A percentile compares a stretch with the other conserved stretches of the same genome.
phyloP scores from a whole-genome alignment of 1,140 invertebrate genomes.

The Aphidius ervi region DNA sequence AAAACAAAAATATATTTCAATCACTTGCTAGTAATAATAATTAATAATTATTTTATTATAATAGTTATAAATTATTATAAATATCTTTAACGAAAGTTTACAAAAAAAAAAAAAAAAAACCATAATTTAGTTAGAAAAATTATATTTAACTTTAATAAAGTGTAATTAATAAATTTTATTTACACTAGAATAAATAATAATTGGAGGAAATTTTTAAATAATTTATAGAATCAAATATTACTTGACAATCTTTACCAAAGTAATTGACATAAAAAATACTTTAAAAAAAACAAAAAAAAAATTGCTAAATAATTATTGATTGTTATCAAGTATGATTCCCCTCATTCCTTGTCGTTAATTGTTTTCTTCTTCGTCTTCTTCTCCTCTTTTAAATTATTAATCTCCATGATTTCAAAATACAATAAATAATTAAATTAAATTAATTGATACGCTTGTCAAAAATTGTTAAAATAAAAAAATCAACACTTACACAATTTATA shows the following conservation, averaged over 20 bases:
- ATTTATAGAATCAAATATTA: constrained; percentile 18
- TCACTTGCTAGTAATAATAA: too few relatives aligned
- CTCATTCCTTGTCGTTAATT: not conserved
- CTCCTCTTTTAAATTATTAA: not conserved
- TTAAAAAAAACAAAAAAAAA: not conserved
- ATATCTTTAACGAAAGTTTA: too few relatives aligned
- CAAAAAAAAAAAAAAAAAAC: too few relatives aligned
- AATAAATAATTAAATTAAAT: not conserved
- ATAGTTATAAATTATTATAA: too few relatives aligned
- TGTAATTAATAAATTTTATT: too few relatives aligned
- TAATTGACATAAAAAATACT: constrained; percentile 5
- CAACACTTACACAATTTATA: constrained; percentile 1
- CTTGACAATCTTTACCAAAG: constrained; percentile 23
- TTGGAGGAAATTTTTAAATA: too few relatives aligned
- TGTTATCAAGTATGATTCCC: not conserved
- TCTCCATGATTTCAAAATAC: constrained; percentile 2
- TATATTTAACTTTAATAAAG: too few relatives aligned
- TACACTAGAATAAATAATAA: too few relatives aligned
- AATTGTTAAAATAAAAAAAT: constrained; percentile 7
- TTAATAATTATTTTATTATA: too few relatives aligned
- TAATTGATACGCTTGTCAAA: not conserved
- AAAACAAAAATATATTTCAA: too few relatives aligned
- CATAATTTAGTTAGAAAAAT: too few relatives aligned
- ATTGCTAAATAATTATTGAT: not conserved
- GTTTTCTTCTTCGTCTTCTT: not conserved